Evolutionary conservation across 2,113 vertebrate genomes (phyloP).

Genomic region (Malurus alboscapulatus): DNA sequence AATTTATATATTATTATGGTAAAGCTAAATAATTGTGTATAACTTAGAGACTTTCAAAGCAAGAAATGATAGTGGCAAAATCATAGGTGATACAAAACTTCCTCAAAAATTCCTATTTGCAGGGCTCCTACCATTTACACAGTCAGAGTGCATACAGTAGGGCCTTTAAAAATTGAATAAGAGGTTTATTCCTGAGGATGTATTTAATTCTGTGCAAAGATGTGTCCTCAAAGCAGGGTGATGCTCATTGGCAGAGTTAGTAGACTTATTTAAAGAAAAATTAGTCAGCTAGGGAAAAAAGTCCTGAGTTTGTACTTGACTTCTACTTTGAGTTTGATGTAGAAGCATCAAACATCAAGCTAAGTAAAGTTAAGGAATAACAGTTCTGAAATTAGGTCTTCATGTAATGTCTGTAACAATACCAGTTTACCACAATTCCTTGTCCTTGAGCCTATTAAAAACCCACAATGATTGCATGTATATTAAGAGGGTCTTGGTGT

Average conservation of each 20-base stretch:
- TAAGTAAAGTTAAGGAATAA: not conserved
- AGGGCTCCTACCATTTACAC: not conserved
- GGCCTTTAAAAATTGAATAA: not conserved
- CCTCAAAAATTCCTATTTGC: not conserved
- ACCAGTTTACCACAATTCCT: not conserved
- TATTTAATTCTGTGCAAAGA: not conserved
- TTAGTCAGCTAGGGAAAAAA: not conserved
- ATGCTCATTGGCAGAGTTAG: not conserved
- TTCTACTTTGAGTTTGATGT: not conserved
- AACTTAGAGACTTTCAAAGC: not conserved
- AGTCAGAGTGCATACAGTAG: not conserved
- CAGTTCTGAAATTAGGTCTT: not conserved
- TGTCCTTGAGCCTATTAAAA: not conserved
- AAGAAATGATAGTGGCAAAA: not conserved
- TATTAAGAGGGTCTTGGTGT: not conserved
- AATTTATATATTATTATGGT: not conserved
- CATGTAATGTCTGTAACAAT: not conserved
- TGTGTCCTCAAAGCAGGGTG: not conserved
- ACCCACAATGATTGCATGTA: not conserved
- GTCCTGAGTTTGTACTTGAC: not conserved
- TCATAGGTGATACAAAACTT: not conserved
- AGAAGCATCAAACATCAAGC: not conserved
- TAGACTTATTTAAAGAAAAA: not conserved
- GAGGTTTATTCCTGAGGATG: not conserved
- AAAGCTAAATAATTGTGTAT: not conserved